Evolutionary conservation across 2,888 invertebrate species (phyloP).

Genomic region (Minunthozetes semirufus): DNA sequence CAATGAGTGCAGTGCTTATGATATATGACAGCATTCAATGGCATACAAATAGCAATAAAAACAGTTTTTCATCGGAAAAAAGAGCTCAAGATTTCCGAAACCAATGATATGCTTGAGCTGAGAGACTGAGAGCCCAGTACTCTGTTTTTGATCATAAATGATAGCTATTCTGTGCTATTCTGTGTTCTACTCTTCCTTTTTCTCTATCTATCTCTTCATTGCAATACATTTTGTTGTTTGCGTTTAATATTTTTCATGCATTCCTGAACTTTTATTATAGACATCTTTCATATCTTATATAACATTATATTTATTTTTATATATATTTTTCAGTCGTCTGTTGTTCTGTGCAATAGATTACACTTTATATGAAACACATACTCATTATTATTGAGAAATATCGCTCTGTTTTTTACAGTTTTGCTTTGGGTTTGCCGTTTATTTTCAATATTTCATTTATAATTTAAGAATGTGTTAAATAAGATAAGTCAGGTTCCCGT

Average conservation of each 20-base stretch:
- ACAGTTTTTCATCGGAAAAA: not conserved
- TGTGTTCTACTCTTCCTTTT: not conserved
- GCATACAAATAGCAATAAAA: not conserved
- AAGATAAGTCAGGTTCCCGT: not conserved
- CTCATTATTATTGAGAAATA: constrained; percentile 12
- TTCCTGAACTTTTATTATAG: constrained; percentile 7
- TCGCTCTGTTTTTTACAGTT: not conserved
- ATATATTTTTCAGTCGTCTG: not conserved
- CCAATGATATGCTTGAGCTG: constrained; percentile 7
- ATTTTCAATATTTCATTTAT: constrained; percentile 18
- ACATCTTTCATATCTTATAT: constrained; percentile 4
- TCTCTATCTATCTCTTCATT: not conserved
- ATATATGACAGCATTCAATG: not conserved
- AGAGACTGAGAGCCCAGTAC: not conserved
- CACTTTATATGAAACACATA: not conserved
- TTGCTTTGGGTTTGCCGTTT: not conserved
- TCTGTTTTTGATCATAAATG: constrained; percentile 19
- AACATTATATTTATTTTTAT: too few relatives aligned
- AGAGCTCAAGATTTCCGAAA: constrained; percentile 15
- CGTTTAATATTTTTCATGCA: constrained; percentile 13
- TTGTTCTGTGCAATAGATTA: constrained; percentile 12
- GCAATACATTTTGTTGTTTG: constrained; percentile 14
- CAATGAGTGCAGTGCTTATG: constrained; percentile 8
- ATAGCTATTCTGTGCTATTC: not conserved
- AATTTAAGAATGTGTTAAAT: constrained; percentile 9